These are phyloP conservation scores for Mungos mungo DNA, from an alignment of 2,113 vertebrate genomes.

Conservation along the genomic window DNA sequence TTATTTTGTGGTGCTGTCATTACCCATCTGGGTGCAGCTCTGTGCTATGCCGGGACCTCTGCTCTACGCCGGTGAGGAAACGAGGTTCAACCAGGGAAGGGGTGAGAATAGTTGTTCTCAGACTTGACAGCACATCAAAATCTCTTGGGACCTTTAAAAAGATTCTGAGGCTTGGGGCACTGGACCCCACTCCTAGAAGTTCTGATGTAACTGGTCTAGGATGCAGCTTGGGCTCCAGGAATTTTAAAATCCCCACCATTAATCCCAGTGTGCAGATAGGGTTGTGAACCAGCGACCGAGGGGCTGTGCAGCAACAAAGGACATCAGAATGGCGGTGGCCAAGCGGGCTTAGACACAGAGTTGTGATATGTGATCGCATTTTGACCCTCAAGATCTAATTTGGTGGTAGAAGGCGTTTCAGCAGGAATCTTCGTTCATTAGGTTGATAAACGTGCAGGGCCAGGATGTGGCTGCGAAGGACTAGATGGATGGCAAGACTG, in stretches of 20 bases:
- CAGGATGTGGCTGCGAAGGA: background rate
- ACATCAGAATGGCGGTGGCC: background rate
- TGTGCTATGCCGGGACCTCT: background rate
- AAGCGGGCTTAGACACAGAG: background rate
- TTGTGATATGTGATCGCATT: rapidly evolving
- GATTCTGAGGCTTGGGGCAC: background rate
- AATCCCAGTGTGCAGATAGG: background rate
- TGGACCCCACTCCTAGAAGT: background rate
- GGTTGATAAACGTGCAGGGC: background rate
- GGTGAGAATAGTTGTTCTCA: background rate
- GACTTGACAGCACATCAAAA: background rate
- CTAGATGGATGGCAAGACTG: background rate
- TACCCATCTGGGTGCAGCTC: background rate
- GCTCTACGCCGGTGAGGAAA: background rate
- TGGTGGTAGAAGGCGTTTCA: background rate
- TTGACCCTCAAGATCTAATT: background rate
- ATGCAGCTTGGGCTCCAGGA: background rate
- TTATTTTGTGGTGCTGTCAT: background rate
- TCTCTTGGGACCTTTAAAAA: background rate
- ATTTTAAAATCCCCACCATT: background rate
- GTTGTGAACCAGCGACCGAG: background rate
- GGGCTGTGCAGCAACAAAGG: background rate
- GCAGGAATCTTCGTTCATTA: background rate
- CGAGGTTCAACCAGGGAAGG: background rate
- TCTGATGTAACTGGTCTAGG: background rate